Conservation (phyloP, 2,797 vertebrate species). For the Takifugu rubripes region DNA sequence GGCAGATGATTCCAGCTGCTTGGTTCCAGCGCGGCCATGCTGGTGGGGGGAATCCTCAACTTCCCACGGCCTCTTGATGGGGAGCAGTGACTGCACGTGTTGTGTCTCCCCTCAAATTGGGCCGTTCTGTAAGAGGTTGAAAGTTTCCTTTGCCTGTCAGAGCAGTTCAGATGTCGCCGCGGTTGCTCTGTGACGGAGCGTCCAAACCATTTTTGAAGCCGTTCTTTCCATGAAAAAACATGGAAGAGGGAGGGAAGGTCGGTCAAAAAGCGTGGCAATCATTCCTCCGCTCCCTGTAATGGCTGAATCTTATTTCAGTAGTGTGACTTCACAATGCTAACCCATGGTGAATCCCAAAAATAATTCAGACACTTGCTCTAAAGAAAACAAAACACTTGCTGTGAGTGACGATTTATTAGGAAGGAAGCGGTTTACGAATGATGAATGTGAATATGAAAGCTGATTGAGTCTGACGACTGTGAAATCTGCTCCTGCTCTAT, state of each 20-base stretch:
- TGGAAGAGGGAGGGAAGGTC: background rate
- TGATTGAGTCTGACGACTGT: too few relatives aligned
- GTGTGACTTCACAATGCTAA: too few relatives aligned
- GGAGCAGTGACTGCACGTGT: slow-evolving; percentile 16
- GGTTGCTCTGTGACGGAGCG: slow-evolving; percentile 10
- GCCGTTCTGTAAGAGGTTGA: slow-evolving; percentile 31
- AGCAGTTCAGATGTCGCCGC: slow-evolving; percentile 8
- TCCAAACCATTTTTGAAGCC: background rate
- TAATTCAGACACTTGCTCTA: too few relatives aligned
- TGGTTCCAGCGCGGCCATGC: slow-evolving; percentile 55
- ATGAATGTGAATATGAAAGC: too few relatives aligned
- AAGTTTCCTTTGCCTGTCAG: slow-evolving; percentile 31
- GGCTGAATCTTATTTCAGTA: too few relatives aligned
- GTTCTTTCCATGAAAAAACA: background rate
- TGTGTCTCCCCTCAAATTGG: slow-evolving; percentile 30
- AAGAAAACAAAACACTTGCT: too few relatives aligned
- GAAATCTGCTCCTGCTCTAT: too few relatives aligned
- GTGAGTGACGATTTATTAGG: too few relatives aligned
- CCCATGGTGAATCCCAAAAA: too few relatives aligned
- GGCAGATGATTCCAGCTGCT: slow-evolving; percentile 63
- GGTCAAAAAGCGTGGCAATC: background rate
- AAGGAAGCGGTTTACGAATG: too few relatives aligned
- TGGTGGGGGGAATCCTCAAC: slow-evolving; percentile 51
- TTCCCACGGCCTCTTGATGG: slow-evolving; percentile 36
- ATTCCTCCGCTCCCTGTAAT: background rate